A percentile compares a stretch with the other conserved stretches of the same genome.
These are phyloP conservation scores for Macroramphosus scolopax DNA, from an alignment of 2,797 vertebrate species.

Conservation along the genomic window DNA sequence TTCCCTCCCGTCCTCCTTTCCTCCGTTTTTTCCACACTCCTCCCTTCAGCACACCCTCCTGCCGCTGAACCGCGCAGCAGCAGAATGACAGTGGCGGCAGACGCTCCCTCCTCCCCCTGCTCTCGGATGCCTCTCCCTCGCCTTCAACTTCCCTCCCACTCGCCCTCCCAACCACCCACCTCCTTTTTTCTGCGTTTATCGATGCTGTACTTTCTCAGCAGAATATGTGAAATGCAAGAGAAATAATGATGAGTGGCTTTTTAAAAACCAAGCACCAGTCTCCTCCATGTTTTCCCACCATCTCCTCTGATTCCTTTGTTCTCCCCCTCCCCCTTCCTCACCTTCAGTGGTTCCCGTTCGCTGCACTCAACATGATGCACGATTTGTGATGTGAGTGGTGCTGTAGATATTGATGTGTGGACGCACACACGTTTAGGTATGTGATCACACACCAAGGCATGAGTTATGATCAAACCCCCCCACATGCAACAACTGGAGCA, in stretches of 20 bases:
- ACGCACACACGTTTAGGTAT: slow-evolving; percentile 11
- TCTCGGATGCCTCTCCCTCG: slow-evolving; percentile 60
- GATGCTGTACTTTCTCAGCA: slow-evolving; percentile 68
- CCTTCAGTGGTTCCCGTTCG: slow-evolving; percentile 54
- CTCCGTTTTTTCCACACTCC: slow-evolving; percentile 69
- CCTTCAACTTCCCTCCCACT: slow-evolving; percentile 57
- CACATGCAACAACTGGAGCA: slow-evolving; percentile 45
- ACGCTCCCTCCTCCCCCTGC: slow-evolving; percentile 75
- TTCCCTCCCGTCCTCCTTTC: slow-evolving; percentile 64
- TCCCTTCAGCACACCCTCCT: slow-evolving; percentile 76
- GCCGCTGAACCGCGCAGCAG: slow-evolving; percentile 79
- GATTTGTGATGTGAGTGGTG: slow-evolving; percentile 28
- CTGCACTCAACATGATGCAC: slow-evolving; percentile 51
- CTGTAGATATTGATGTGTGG: slow-evolving; percentile 34
- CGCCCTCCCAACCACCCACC: slow-evolving; percentile 29
- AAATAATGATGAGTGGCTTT: slow-evolving; percentile 39
- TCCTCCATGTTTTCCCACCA: slow-evolving; percentile 54
- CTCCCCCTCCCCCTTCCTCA: slow-evolving; percentile 63
- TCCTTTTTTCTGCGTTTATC: slow-evolving; percentile 58
- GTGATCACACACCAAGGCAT: slow-evolving; percentile 17
- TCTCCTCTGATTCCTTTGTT: slow-evolving; percentile 71
- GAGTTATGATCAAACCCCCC: slow-evolving; percentile 20
- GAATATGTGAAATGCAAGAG: slow-evolving; percentile 60
- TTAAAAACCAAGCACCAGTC: slow-evolving; percentile 31
- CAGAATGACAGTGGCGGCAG: slow-evolving; percentile 84